These are phyloP conservation scores for Eudyptes chrysolophus DNA, from an alignment of 2,113 vertebrate species.

Conservation along the genomic window DNA sequence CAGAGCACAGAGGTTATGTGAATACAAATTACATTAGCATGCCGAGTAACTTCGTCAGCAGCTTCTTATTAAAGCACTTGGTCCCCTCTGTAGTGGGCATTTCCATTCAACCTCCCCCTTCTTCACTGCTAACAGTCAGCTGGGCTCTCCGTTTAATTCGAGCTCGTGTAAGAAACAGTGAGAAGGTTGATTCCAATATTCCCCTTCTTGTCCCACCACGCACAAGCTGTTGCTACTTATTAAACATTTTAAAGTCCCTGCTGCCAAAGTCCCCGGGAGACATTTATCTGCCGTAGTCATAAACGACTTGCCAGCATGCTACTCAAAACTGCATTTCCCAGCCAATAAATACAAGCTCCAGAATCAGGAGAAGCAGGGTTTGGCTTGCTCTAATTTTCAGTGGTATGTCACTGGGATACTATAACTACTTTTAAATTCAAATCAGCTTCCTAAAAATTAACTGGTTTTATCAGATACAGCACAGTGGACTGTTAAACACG, in stretches of 20 bases:
- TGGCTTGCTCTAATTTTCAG: slow-evolving; percentile 57
- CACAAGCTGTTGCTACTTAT: slow-evolving; percentile 67
- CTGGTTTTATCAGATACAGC: slow-evolving; percentile 58
- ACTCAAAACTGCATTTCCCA: slow-evolving; percentile 50
- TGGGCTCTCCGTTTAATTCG: background rate
- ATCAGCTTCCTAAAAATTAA: slow-evolving; percentile 63
- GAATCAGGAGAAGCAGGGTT: slow-evolving; percentile 29
- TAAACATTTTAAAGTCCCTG: slow-evolving; percentile 59
- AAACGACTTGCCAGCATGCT: slow-evolving; percentile 56
- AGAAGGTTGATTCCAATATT: slow-evolving; percentile 30
- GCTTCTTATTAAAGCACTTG: slow-evolving; percentile 46
- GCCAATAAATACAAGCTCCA: slow-evolving; percentile 63
- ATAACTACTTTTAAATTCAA: slow-evolving; percentile 55
- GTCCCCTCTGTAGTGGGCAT: slow-evolving; percentile 24
- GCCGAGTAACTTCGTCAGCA: slow-evolving; percentile 35
- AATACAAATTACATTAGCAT: slow-evolving; percentile 59
- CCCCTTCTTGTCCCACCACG: slow-evolving; percentile 32
- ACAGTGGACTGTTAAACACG: slow-evolving; percentile 65
- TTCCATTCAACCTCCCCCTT: background rate
- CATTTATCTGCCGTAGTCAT: slow-evolving; percentile 58
- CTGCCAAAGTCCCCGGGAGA: slow-evolving; percentile 57
- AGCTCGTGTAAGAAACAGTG: background rate
- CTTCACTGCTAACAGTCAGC: background rate
- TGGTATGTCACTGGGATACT: slow-evolving; percentile 55
- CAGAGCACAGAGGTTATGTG: slow-evolving; percentile 42